Evolutionary conservation across 2,797 vertebrate genomes (phyloP).

Genomic region (Xenops minutus): DNA sequence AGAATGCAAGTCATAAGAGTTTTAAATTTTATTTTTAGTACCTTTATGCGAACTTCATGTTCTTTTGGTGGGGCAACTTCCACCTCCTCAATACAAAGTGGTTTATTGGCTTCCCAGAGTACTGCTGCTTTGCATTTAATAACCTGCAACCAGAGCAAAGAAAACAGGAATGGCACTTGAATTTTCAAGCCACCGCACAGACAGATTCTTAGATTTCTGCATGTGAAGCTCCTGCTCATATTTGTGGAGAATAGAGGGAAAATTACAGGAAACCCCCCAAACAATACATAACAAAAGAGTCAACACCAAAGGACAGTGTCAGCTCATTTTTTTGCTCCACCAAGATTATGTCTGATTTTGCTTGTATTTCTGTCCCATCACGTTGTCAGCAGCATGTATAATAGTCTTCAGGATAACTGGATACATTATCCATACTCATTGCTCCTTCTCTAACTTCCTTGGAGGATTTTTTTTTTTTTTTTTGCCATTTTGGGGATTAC

Average conservation of each 20-base stretch:
- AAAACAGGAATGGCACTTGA: not conserved
- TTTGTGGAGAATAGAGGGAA: not conserved
- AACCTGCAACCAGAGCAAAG: constrained; percentile 74
- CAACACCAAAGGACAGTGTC: not conserved
- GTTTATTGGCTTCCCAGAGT: constrained; percentile 82
- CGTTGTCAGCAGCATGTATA: not conserved
- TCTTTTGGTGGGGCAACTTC: constrained; percentile 87
- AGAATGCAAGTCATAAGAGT: not conserved
- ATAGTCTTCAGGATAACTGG: not conserved
- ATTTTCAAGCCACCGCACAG: not conserved
- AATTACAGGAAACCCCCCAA: rapidly evolving
- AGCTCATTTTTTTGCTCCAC: rapidly evolving
- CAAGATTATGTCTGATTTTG: not conserved
- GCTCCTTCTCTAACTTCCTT: not conserved
- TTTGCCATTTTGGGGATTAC: not conserved
- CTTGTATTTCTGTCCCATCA: not conserved
- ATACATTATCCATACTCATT: not conserved
- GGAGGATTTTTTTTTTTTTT: not conserved
- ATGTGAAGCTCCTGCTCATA: not conserved
- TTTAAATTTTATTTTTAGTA: constrained; percentile 42
- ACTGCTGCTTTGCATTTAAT: constrained; percentile 92
- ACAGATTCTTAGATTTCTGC: not conserved
- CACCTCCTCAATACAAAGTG: constrained; percentile 87
- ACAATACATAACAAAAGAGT: not conserved
- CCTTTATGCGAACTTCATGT: constrained; percentile 90